These are phyloP conservation scores for Orchesella flavescens DNA, from an alignment of 2,888 invertebrate genomes.

Conservation along the genomic window DNA sequence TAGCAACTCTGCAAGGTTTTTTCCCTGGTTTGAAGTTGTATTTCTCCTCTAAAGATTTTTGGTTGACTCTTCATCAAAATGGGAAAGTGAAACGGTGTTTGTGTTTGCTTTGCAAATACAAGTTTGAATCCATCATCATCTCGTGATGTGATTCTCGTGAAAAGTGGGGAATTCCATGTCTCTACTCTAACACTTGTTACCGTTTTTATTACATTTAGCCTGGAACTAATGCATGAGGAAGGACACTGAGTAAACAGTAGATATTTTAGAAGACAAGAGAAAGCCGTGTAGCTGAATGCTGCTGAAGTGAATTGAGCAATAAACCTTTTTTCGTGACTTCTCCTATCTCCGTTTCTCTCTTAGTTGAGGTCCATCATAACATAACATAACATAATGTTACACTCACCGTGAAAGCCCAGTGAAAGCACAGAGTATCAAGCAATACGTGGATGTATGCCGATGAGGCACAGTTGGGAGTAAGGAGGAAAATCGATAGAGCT, in stretches of 20 bases:
- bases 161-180: background rate
- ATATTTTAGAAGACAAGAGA: constrained; percentile 13
- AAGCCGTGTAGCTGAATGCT: background rate
- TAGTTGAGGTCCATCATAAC: background rate
- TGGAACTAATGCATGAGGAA: background rate
- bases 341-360: background rate
- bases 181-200: background rate
- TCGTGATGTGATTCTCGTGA: no score
- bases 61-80: no score
- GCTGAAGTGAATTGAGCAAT: constrained; percentile 44
- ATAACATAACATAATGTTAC: background rate
- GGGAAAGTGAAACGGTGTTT: background rate
- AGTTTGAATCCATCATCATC: no score
- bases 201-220: background rate
- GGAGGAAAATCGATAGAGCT: constrained; percentile 28
- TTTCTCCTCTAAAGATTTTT: no score
- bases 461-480: background rate
- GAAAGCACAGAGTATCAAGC: background rate
- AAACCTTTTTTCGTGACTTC: constrained; percentile 46
- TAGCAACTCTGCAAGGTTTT: no score
- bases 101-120: background rate
- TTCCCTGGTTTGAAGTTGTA: no score
- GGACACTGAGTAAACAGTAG: background rate
- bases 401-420: background rate
- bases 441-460: background rate